Evolutionary conservation across 2,113 vertebrate genomes (phyloP), one percentile per base, ranked within the genome.

Genomic region (Carassius auratus): DNA sequence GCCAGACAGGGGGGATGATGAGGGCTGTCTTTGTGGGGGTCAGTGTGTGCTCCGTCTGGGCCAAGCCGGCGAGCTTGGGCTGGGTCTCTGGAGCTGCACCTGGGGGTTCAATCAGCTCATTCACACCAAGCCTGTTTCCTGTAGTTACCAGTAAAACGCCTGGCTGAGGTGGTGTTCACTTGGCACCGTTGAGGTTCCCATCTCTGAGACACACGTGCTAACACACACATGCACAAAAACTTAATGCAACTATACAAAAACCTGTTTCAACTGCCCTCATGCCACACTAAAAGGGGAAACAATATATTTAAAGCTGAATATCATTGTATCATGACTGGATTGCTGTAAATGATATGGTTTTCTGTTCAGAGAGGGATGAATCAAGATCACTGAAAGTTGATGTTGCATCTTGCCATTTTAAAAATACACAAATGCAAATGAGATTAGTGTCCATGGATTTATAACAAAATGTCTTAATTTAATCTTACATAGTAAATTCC

Each of bases 1-100:
- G 93, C 84, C 91, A 91, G 92, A 89, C 91, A 90, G 90, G 83
- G 89, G 89, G 90, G 88, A 85, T 71, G 90, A 93, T 93, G 92
- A 94, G 92, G 93, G 91, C 91, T 82, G 90, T 92, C 94, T 93
- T 95, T 95, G 93, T 94, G 93, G 93, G 90, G 88, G 89, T 86
- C 88, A 89, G 90, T 90, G 90, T 88, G 91, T 88, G 62, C 45
- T 94, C 94, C 93, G 92, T 93, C 93, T 94, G 93, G 94, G 91
- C 87, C 89, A 93, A 92, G 91, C 92, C 86, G 87, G 92, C 90
- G 85, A 86, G 83, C 90, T 89, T 87, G 86, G 91, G 79, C 85
- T 85, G 85, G 59, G 76, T 87, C 85, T 85, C 86, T 89, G 90
- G 90, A 84, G 87, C 92, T 93, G 94, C 94, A 94, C 93, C 93